Evolutionary conservation across 2,888 invertebrate genomes (phyloP).

Genomic region (Apamea epomidion): DNA sequence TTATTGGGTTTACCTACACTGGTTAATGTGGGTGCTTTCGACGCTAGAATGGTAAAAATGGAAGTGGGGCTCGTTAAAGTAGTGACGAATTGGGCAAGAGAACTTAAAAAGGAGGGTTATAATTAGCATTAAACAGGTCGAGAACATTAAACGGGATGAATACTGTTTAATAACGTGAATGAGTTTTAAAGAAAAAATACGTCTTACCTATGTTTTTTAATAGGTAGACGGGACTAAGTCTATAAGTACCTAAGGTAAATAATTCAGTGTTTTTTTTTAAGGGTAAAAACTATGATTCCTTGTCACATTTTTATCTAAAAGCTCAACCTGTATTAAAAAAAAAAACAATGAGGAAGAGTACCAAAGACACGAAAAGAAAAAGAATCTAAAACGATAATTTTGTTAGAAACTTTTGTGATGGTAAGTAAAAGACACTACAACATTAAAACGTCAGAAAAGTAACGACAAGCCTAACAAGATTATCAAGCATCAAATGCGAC

Average conservation of each 20-base stretch:
- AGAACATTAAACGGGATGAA: background rate
- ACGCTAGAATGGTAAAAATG: conserved; percentile 14
- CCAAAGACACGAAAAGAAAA: background rate
- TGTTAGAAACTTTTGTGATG: background rate
- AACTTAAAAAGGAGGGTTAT: background rate
- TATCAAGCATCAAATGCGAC: conserved; percentile 32
- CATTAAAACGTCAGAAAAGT: background rate
- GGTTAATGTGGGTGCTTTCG: conserved; percentile 47
- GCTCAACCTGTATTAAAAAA: background rate
- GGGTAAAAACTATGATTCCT: too few relatives aligned
- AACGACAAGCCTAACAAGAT: background rate
- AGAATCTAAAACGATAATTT: background rate
- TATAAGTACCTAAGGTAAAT: too few relatives aligned
- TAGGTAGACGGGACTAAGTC: too few relatives aligned
- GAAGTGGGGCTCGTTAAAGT: conserved; percentile 21
- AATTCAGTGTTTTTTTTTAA: too few relatives aligned
- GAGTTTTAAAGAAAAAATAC: too few relatives aligned
- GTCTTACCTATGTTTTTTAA: too few relatives aligned
- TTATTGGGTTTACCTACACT: conserved; percentile 60
- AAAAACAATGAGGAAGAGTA: background rate
- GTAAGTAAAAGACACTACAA: background rate
- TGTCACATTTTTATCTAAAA: too few relatives aligned
- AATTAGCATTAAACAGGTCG: background rate
- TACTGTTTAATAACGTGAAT: background rate
- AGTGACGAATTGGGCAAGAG: background rate